Conservation (phyloP, 2,113 vertebrate species). For the Lepus europaeus region DNA sequence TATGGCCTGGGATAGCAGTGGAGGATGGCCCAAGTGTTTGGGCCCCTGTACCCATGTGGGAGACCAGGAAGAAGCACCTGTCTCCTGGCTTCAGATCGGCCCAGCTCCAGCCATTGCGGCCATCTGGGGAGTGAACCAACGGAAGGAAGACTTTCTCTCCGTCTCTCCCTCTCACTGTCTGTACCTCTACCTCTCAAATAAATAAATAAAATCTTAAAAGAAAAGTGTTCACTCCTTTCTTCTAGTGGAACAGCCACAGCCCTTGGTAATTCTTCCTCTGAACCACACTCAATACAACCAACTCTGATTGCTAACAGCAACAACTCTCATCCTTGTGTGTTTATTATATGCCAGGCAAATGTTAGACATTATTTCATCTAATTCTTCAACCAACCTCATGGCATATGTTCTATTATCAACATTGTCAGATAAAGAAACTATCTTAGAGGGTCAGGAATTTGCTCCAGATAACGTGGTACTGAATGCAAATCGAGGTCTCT, state of each 20-base stretch:
- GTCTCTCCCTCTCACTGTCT: no score
- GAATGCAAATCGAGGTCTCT: slow-evolving; percentile 2
- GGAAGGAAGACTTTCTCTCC: no score
- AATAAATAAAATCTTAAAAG: no score
- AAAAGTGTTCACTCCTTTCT: neutral
- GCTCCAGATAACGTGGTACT: neutral
- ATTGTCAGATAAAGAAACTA: slow-evolving; percentile 42
- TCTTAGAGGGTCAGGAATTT: neutral
- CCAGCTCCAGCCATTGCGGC: no score
- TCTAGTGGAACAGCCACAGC: neutral
- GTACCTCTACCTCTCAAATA: neutral
- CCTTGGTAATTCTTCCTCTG: neutral
- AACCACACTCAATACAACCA: neutral
- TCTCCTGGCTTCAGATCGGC: no score
- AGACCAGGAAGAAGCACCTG: no score
- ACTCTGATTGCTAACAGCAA: neutral
- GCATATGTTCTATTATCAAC: neutral
- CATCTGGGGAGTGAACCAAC: no score
- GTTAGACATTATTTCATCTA: neutral
- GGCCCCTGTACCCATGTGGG: no score
- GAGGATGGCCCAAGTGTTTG: no score
- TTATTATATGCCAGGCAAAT: neutral
- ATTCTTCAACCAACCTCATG: slow-evolving; percentile 25
- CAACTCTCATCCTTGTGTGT: neutral
- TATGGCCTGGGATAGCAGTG: no score